phyloP scores from a whole-genome alignment of 1,140 invertebrate genomes.

The Leucophenga varia region DNA sequence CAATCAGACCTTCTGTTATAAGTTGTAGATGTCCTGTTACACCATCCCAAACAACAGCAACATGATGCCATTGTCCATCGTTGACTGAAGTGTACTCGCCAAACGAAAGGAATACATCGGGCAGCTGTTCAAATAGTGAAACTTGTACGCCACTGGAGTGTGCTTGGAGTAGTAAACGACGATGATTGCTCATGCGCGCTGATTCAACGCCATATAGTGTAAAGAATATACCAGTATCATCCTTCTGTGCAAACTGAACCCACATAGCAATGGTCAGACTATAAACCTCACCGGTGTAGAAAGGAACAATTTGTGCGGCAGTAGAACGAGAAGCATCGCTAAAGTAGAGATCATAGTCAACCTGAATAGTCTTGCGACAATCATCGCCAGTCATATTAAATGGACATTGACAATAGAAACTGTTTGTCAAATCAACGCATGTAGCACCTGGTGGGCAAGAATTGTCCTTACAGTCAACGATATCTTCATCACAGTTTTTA shows the following conservation, averaged over 20 bases:
- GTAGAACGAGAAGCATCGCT: conserved; percentile 85
- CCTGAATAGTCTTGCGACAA: conserved; percentile 94
- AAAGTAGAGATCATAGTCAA: conserved; percentile 94
- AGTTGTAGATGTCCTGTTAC: conserved; percentile 78
- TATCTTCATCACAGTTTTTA: conserved; percentile 89
- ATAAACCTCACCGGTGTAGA: conserved; percentile 72
- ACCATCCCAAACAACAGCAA: conserved; percentile 92
- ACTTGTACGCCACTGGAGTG: conserved; percentile 88
- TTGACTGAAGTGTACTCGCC: conserved; percentile 90
- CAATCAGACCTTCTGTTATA: conserved; percentile 90
- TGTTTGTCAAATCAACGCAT: conserved; percentile 89
- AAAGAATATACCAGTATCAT: conserved; percentile 90
- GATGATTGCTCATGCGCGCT: conserved; percentile 75
- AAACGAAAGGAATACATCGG: conserved; percentile 89
- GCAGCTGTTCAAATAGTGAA: conserved; percentile 81
- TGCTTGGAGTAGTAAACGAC: conserved; percentile 81
- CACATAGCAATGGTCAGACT: conserved; percentile 91
- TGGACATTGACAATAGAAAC: conserved; percentile 93
- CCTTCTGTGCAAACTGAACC: conserved; percentile 90
- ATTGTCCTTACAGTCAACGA: conserved; percentile 89
- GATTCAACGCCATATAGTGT: conserved; percentile 86
- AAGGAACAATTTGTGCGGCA: conserved; percentile 87
- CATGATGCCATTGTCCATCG: conserved; percentile 95
- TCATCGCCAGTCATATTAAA: conserved; percentile 96
- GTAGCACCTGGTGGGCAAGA: conserved; percentile 92